These are phyloP conservation scores for Malurus melanocephalus DNA, from an alignment of 2,113 vertebrate species.

Conservation along the genomic window DNA sequence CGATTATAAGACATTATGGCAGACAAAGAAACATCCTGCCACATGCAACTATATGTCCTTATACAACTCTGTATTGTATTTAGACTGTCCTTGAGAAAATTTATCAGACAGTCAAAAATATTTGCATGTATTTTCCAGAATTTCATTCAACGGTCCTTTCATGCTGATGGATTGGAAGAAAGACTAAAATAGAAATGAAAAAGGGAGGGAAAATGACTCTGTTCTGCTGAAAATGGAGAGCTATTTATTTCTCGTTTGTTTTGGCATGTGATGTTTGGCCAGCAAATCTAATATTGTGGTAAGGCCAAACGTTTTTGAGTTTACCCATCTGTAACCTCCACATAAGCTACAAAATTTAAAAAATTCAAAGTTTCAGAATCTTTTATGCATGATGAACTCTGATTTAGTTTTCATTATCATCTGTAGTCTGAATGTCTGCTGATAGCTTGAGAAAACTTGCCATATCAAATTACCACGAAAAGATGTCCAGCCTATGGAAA, in stretches of 20 bases:
- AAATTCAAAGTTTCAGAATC: conserved; percentile 34
- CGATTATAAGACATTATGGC: neutral
- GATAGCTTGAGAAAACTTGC: conserved; percentile 35
- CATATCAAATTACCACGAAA: conserved; percentile 28
- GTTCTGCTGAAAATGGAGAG: neutral
- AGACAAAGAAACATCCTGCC: neutral
- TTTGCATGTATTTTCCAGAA: neutral
- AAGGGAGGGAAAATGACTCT: conserved; percentile 8
- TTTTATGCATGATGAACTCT: neutral
- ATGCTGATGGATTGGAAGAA: neutral
- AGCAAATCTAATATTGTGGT: conserved; percentile 18
- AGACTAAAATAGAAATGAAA: neutral
- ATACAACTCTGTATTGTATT: neutral
- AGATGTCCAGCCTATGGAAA: conserved; percentile 27
- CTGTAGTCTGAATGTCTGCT: conserved; percentile 1
- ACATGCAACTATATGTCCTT: neutral
- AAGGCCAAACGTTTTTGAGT: conserved; percentile 22
- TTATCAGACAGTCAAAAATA: neutral
- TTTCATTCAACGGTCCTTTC: neutral
- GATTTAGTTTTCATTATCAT: conserved; percentile 32
- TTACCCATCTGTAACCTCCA: conserved; percentile 13
- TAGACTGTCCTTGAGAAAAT: neutral
- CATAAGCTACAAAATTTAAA: neutral
- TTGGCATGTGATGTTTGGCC: conserved; percentile 43
- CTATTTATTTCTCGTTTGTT: conserved; percentile 50